A percentile compares a stretch with the other conserved stretches of the same genome.
phyloP scores from a whole-genome alignment of 1,140 invertebrate genomes.

The Drosophila sturtevanti region DNA sequence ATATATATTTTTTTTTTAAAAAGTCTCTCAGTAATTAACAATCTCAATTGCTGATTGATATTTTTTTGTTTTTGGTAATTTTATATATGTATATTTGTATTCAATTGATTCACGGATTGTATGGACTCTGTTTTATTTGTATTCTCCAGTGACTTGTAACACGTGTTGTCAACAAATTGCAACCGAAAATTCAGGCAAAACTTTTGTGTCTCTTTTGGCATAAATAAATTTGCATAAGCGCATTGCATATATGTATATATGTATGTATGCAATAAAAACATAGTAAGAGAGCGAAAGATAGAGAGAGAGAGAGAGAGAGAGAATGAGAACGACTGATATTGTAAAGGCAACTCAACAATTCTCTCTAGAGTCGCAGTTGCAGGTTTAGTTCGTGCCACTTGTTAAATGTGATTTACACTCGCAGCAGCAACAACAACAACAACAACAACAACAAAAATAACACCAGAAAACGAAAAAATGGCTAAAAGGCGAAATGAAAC shows the following conservation, averaged over 20 bases:
- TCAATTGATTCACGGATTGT: background rate
- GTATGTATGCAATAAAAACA: slow-evolving; percentile 28
- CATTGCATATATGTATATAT: slow-evolving; percentile 45
- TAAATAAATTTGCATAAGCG: slow-evolving; percentile 76
- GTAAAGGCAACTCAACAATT: slow-evolving; percentile 20
- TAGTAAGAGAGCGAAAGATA: slow-evolving; percentile 1
- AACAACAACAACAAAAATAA: slow-evolving; percentile 39
- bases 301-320: background rate
- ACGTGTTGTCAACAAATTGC: slow-evolving; percentile 77
- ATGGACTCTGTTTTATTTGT: background rate
- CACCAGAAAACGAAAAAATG: background rate
- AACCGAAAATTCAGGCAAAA: slow-evolving; percentile 68
- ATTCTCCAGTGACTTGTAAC: slow-evolving; percentile 39
- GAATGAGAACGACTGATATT: too few relatives aligned
- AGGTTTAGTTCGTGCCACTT: slow-evolving; percentile 51
- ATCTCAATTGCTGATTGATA: too few relatives aligned
- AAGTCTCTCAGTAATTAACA: too few relatives aligned
- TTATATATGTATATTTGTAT: background rate
- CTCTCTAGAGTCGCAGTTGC: slow-evolving; percentile 28
- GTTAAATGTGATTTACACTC: slow-evolving; percentile 72
- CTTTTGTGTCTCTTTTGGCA: slow-evolving; percentile 73
- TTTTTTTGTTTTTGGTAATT: too few relatives aligned
- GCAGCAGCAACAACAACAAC: slow-evolving; percentile 43
- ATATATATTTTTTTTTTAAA: too few relatives aligned
- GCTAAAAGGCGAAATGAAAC: slow-evolving; percentile 32